Conservation (phyloP, 2,113 vertebrate genomes). For the Oryzias javanicus region DNA sequence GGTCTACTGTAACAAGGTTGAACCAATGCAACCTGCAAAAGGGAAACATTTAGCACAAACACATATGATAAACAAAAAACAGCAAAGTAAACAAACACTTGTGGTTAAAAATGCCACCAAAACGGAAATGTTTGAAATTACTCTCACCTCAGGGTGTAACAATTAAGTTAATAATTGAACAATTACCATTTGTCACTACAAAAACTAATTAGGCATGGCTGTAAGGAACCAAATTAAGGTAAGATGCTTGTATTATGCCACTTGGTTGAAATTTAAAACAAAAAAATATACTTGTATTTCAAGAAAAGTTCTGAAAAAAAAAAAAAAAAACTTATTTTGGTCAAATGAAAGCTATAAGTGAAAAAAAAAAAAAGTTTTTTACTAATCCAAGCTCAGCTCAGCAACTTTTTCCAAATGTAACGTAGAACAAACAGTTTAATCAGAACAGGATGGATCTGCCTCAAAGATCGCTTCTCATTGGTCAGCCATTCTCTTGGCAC, state of each 20-base stretch:
- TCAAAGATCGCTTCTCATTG: conserved; percentile 6
- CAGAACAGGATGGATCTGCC: conserved; percentile 43
- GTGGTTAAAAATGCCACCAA: conserved; percentile 36
- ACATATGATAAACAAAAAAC: not conserved
- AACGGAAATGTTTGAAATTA: conserved; percentile 61
- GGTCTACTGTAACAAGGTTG: no score
- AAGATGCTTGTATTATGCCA: conserved; percentile 9
- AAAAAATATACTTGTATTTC: not conserved
- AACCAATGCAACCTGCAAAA: no score
- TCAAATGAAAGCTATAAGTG: no score
- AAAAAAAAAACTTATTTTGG: no score
- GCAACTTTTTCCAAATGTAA: not conserved
- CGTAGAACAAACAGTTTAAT: conserved; percentile 4
- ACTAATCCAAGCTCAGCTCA: not conserved
- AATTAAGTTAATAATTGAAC: conserved; percentile 34
- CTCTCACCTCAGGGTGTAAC: conserved; percentile 57
- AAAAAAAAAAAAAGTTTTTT: conserved; percentile 1
- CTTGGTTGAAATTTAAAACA: not conserved
- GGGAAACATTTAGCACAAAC: not conserved
- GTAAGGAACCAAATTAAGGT: conserved; percentile 35
- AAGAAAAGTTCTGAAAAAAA: no score
- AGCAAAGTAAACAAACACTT: conserved; percentile 3
- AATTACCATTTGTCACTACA: conserved; percentile 37
- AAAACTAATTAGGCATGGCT: conserved; percentile 32
- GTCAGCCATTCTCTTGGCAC: conserved; percentile 51